Percentiles rank a stretch among this genome's conserved stretches.
Conservation (phyloP, 2,113 vertebrate species). For the Phalacrocorax aristotelis region DNA sequence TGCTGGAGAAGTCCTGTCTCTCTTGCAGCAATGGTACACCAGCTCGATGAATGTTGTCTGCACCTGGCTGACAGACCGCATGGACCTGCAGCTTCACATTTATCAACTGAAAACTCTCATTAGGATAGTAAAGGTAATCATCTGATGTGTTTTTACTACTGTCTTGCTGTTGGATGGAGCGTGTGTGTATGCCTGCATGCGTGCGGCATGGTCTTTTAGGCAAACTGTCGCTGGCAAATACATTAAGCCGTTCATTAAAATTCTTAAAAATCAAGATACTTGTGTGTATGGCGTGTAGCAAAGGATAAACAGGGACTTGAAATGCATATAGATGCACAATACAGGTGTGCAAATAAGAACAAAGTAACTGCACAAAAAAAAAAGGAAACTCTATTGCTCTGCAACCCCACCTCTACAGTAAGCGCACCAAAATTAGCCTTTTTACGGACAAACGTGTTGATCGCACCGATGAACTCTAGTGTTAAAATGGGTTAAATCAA, state of each 20-base stretch:
- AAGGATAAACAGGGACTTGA: background rate
- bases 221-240: background rate
- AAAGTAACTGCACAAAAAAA: background rate
- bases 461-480: background rate
- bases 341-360: background rate
- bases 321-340: background rate
- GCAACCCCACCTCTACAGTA: background rate
- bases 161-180: background rate
- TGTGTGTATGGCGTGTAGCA: background rate
- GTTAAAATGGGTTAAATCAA: conserved; percentile 57
- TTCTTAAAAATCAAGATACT: background rate
- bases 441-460: background rate
- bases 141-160: background rate
- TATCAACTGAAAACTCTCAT: conserved; percentile 99
- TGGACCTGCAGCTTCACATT: conserved; percentile 99
- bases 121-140: conserved; percentile 95
- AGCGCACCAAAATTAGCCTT: background rate
- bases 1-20: conserved; percentile 92
- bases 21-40: conserved; percentile 99
- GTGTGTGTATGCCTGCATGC: background rate
- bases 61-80: conserved; percentile 98
- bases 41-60: conserved; percentile 98
- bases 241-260: background rate
- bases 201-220: background rate
- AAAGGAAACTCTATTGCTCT: background rate